phyloP scores from a whole-genome alignment of 1,140 invertebrate species.

The Delia radicum region DNA sequence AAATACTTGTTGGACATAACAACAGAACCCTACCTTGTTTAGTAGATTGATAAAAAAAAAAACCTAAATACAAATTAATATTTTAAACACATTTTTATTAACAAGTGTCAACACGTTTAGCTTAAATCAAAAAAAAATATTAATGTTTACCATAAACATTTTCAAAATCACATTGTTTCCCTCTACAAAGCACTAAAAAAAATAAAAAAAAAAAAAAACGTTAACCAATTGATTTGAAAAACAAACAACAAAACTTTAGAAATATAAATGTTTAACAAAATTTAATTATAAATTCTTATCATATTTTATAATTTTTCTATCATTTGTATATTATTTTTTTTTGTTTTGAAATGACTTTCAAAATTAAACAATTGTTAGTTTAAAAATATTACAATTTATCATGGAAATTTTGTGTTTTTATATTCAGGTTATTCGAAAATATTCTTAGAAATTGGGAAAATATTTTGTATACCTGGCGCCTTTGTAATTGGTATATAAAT shows the following conservation, averaged over 20 bases:
- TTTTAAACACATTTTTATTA: slow-evolving; percentile 10
- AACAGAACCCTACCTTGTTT: background rate
- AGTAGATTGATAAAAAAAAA: background rate
- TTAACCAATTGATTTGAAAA: no score
- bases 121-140: background rate
- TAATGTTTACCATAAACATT: background rate
- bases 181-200: no score
- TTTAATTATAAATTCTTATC: no score
- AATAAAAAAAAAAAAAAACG: no score
- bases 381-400: background rate
- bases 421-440: background rate
- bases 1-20: slow-evolving; percentile 4
- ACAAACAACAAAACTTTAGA: no score
- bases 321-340: background rate
- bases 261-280: no score
- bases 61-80: background rate
- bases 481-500: background rate
- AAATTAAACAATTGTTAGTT: no score
- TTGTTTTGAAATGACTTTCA: no score
- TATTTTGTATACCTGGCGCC: background rate
- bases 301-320: background rate
- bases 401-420: background rate
- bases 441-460: background rate
- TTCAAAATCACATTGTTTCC: no score
- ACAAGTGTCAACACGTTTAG: slow-evolving; percentile 20